A percentile compares a stretch with the other conserved stretches of the same genome.
Evolutionary conservation across 2,888 invertebrate genomes (phyloP).

Genomic region (Agrotis exclamationis): DNA sequence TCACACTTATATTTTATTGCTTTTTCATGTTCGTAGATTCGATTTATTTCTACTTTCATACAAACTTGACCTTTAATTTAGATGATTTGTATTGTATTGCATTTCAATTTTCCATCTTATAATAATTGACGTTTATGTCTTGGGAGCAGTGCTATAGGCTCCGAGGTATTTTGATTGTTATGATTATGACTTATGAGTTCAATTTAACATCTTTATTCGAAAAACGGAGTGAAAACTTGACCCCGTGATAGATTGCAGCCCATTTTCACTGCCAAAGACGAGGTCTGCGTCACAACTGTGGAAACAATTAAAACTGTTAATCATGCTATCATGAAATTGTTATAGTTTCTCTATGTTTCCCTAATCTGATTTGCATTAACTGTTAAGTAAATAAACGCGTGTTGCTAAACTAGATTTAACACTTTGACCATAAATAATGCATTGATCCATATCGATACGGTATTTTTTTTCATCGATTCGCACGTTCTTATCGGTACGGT

Average conservation of each 20-base stretch:
- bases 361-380: background rate
- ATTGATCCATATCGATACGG: conserved; percentile 29
- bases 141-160: background rate
- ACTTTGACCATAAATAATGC: conserved; percentile 6
- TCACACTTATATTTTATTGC: background rate
- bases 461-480: conserved; percentile 51
- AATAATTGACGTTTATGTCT: background rate
- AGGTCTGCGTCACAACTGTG: too few relatives aligned
- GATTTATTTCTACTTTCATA: conserved; percentile 5
- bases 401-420: conserved; percentile 4
- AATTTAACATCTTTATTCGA: too few relatives aligned
- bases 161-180: too few relatives aligned
- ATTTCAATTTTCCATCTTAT: background rate
- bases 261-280: too few relatives aligned
- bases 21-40: conserved; percentile 3
- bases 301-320: too few relatives aligned
- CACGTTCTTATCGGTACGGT: conserved; percentile 46
- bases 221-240: too few relatives aligned
- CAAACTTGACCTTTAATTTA: background rate
- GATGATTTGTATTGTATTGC: background rate
- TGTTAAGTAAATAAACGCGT: conserved; percentile 10
- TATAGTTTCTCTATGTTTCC: background rate
- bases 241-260: too few relatives aligned
- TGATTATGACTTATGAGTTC: too few relatives aligned
- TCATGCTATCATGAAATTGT: background rate